phyloP scores from a whole-genome alignment of 2,797 vertebrate genomes.

The Pseudochirops corinnae region DNA sequence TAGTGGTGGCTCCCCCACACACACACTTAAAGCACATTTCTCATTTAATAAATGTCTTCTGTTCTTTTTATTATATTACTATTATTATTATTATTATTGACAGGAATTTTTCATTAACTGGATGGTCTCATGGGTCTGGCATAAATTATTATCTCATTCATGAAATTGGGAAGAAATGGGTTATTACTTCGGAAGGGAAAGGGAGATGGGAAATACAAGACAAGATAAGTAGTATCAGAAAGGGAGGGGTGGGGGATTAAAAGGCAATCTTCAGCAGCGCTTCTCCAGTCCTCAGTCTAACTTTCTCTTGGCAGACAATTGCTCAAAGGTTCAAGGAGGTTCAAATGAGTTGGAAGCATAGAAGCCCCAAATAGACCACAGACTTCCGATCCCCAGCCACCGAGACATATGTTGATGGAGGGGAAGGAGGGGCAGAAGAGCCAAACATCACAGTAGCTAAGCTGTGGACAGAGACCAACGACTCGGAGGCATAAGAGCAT shows the following conservation, averaged over 20 bases:
- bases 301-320: not conserved
- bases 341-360: rapidly evolving
- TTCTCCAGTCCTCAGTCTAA: not conserved
- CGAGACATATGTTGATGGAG: not conserved
- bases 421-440: not conserved
- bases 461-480: not conserved
- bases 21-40: conserved; percentile 45
- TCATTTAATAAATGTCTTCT: conserved; percentile 61
- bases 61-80: not conserved
- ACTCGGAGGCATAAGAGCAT: not conserved
- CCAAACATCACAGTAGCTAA: not conserved
- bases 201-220: not conserved
- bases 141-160: conserved; percentile 55
- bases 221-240: not conserved
- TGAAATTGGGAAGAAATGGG: conserved; percentile 61
- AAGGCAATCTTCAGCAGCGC: rapidly evolving
- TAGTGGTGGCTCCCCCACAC: not conserved
- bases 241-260: rapidly evolving
- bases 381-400: not conserved
- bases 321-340: not conserved
- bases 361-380: not conserved
- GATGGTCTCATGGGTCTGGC: conserved; percentile 38
- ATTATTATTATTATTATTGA: conserved; percentile 54
- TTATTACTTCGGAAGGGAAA: conserved; percentile 32
- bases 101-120: conserved; percentile 69